Conservation (phyloP, 92 coral and sea anemone species). For the Heliopora coerulea region DNA sequence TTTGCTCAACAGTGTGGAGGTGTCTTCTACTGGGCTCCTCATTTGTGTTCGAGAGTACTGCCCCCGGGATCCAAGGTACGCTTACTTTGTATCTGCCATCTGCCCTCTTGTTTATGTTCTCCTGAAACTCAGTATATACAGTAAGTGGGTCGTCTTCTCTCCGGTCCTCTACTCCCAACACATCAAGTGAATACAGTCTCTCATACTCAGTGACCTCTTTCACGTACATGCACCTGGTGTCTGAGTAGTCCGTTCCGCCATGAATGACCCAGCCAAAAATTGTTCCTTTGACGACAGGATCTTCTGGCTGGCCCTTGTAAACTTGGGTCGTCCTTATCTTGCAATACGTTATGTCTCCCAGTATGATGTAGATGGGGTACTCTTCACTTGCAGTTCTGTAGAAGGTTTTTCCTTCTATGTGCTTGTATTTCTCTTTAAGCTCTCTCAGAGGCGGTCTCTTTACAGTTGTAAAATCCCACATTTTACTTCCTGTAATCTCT, state of each 20-base stretch:
- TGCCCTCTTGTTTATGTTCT: slow-evolving; percentile 27
- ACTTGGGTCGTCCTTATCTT: slow-evolving; percentile 48
- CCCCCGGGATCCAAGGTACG: slow-evolving; percentile 58
- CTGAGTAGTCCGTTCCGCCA: slow-evolving; percentile 55
- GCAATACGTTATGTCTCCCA: slow-evolving; percentile 50
- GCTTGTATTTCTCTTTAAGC: slow-evolving; percentile 47
- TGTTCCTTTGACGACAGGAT: slow-evolving; percentile 59
- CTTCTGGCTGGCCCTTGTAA: slow-evolving; percentile 54
- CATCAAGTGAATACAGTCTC: slow-evolving; percentile 44
- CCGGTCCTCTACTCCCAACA: slow-evolving; percentile 26
- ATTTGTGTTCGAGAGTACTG: slow-evolving; percentile 33
- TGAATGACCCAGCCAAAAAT: slow-evolving; percentile 64
- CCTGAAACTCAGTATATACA: slow-evolving; percentile 32
- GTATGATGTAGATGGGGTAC: slow-evolving; percentile 54
- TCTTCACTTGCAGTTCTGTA: slow-evolving; percentile 45
- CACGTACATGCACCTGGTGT: slow-evolving; percentile 49
- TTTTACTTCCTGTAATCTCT: slow-evolving; percentile 53
- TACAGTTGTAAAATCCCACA: slow-evolving; percentile 54
- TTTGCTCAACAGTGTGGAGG: slow-evolving; percentile 27
- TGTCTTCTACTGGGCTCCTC: slow-evolving; percentile 39
- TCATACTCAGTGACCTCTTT: slow-evolving; percentile 50
- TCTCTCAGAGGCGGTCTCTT: slow-evolving; percentile 42
- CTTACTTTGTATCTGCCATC: slow-evolving; percentile 32
- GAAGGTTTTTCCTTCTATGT: slow-evolving; percentile 53
- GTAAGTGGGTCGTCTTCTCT: slow-evolving; percentile 19